Percentiles rank a stretch among this genome's conserved stretches.
Evolutionary conservation across 2,113 vertebrate genomes (phyloP).

Genomic region (Salvelinus fontinalis): DNA sequence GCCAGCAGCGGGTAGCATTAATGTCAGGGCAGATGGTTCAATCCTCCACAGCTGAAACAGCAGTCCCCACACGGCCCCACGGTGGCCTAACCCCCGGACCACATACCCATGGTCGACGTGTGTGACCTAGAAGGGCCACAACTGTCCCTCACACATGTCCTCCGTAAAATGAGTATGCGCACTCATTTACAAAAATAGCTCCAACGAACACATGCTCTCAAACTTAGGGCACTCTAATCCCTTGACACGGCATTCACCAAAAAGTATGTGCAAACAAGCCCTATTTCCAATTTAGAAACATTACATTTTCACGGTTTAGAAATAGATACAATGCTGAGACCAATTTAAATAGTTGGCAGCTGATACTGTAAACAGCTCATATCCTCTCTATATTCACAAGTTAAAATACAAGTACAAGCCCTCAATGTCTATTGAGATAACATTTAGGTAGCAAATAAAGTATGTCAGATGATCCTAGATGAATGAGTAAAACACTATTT

Average conservation of each 20-base stretch:
- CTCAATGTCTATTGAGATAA: neutral
- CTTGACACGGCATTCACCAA: slow-evolving; percentile 6
- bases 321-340: slow-evolving; percentile 3
- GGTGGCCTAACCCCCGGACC: slow-evolving; percentile 1
- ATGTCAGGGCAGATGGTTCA: slow-evolving; percentile 30
- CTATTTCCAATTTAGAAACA: slow-evolving; percentile 3
- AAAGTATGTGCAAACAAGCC: slow-evolving; percentile 7
- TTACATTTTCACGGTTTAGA: slow-evolving; percentile 10
- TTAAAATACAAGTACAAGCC: neutral
- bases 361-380: slow-evolving; percentile 9
- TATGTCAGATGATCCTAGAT: neutral
- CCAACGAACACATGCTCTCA: slow-evolving; percentile 20
- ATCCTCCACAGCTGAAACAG: slow-evolving; percentile 41
- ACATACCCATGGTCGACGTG: neutral
- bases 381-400: neutral
- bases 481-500: neutral
- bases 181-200: slow-evolving; percentile 47
- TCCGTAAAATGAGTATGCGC: slow-evolving; percentile 21
- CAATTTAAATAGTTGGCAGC: neutral
- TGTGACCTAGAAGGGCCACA: slow-evolving; percentile 18
- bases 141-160: slow-evolving; percentile 30
- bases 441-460: neutral
- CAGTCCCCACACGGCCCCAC: neutral
- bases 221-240: slow-evolving; percentile 34
- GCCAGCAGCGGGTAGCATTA: slow-evolving; percentile 29